A percentile compares a stretch with the other conserved stretches of the same genome.
Conservation (phyloP, 2,888 invertebrate genomes). For the Phoronis australis region DNA sequence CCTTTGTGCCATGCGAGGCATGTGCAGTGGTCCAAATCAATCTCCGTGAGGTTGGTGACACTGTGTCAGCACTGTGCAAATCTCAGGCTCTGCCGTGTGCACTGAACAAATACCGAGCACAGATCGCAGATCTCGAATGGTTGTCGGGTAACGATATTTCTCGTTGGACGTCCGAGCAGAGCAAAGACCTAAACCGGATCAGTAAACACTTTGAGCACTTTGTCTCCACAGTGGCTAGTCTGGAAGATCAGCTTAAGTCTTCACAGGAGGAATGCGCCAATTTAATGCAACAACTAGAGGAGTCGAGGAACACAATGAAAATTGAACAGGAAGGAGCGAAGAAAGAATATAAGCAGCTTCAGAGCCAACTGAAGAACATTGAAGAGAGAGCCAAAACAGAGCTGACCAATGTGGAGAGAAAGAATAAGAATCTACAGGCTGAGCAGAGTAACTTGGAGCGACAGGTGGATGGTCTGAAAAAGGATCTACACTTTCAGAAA, state of each 20-base stretch:
- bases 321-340: conserved; percentile 26
- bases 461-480: background rate
- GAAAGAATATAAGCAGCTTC: background rate
- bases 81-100: conserved; percentile 44
- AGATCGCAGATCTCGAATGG: conserved; percentile 39
- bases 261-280: conserved; percentile 28
- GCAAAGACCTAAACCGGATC: conserved; percentile 43
- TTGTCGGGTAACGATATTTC: conserved; percentile 40
- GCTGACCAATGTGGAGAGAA: background rate
- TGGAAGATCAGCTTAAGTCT: conserved; percentile 34
- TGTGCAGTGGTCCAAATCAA: conserved; percentile 47
- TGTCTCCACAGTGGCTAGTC: conserved; percentile 30
- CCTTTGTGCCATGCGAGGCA: conserved; percentile 50
- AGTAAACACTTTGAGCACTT: conserved; percentile 34
- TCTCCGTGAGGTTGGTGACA: conserved; percentile 37
- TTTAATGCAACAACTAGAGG: conserved; percentile 28
- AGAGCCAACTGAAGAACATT: conserved; percentile 1
- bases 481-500: background rate
- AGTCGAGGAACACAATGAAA: conserved; percentile 32
- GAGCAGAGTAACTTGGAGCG: background rate
- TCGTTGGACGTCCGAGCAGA: conserved; percentile 45
- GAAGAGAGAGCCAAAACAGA: background rate
- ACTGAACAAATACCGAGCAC: conserved; percentile 35
- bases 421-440: background rate
- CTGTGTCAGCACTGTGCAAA: conserved; percentile 36